Evolutionary conservation across 2,888 invertebrate genomes (phyloP).

Genomic region (Tetranychus piercei): DNA sequence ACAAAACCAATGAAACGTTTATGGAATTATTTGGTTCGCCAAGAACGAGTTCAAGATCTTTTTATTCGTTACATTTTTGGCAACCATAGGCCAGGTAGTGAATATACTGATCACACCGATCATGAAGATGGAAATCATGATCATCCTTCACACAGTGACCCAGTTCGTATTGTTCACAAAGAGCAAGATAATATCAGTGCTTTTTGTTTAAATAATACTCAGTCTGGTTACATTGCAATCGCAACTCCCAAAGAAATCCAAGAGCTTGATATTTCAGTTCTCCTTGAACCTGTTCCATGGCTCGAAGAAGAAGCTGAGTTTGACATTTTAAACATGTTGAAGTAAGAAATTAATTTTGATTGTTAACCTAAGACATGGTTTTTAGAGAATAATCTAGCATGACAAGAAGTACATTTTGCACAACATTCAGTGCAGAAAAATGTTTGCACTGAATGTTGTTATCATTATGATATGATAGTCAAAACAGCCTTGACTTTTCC

Average conservation of each 20-base stretch:
- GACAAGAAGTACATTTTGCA: neutral
- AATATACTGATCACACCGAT: neutral
- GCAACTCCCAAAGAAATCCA: slow-evolving; percentile 91
- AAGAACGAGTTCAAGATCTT: slow-evolving; percentile 76
- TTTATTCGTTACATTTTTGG: slow-evolving; percentile 81
- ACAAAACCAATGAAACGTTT: slow-evolving; percentile 43
- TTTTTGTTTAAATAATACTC: slow-evolving; percentile 67
- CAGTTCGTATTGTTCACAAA: slow-evolving; percentile 88
- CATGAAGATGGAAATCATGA: slow-evolving; percentile 29
- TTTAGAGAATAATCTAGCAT: neutral
- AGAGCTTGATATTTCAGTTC: slow-evolving; percentile 83
- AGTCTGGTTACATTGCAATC: slow-evolving; percentile 62
- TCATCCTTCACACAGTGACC: slow-evolving; percentile 42
- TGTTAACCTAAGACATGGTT: neutral
- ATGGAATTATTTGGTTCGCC: slow-evolving; percentile 80
- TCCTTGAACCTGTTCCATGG: slow-evolving; percentile 80
- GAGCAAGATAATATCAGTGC: slow-evolving; percentile 95
- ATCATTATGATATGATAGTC: neutral
- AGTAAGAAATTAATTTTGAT: slow-evolving; percentile 23
- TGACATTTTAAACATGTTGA: slow-evolving; percentile 51
- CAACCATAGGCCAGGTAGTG: neutral
- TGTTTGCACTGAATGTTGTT: too few relatives aligned
- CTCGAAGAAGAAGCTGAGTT: slow-evolving; percentile 91
- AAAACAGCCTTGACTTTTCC: neutral
- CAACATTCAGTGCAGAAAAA: neutral